Evolutionary conservation across 2,797 vertebrate species (phyloP), one percentile per base, ranked within the genome.

Genomic region (Cottoperca gobio): DNA sequence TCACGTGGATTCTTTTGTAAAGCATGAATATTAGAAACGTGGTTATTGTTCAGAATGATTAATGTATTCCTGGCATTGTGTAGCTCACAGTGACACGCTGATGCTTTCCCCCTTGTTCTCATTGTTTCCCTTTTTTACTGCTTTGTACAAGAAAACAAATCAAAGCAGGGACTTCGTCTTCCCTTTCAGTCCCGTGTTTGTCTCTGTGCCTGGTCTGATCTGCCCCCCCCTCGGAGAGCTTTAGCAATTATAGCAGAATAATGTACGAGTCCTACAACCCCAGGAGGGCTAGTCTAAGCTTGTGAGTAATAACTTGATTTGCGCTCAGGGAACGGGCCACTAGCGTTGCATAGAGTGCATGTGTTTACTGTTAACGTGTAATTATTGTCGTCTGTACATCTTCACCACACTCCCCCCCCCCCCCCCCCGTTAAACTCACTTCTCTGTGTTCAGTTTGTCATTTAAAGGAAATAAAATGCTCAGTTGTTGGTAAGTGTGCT

Each of bases 291-390:
- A n/a, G 21, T 57, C 63, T 57, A 50, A 58, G 52, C 64, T 35
- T 50, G 0, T 23, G 76, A 55, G 52, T 54, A 53, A 63, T 58
- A 59, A 53, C 40, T 69, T 48, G 3, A 35, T 14, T 64, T 58
- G 70, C 65, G 69, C 59, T 13, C 45, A 10, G 37, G 52, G 52
- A 53, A 43, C 12, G 5, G 11, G 16, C 53, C 21, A 2, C n/a
- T 12, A 17, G 35, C 70, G 57, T 23, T 26, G 8, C 37, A 28
- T 3, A 23, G 40, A 52, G 16, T n/a, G 2, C 26, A 11, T 8
- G 19, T 37, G 65, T 45, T 52, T 17, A 11, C 21, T 45, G 33
- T 57, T 78, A 9, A 17, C 46, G 14, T 24, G 11, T 23, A 16
- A 4, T 60, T 21, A 48, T 17, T 17, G 9, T 57, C n/a, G n/a